phyloP scores from a whole-genome alignment of 2,888 invertebrate genomes.

The Malthinus seriepunctatus region DNA sequence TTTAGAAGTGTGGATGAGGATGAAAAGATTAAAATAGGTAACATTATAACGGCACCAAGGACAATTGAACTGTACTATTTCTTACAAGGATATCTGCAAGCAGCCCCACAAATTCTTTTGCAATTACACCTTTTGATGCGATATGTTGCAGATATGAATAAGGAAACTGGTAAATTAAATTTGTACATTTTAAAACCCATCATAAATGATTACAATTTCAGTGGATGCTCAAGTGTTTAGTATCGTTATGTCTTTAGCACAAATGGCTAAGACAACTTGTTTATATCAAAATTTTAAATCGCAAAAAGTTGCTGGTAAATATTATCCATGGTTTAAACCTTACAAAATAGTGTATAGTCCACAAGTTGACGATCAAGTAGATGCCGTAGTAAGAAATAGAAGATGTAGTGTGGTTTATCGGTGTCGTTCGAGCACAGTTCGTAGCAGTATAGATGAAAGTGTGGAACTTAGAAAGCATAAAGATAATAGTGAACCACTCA shows the following conservation, averaged over 20 bases:
- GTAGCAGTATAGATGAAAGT: not conserved
- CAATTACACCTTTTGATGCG: constrained; percentile 68
- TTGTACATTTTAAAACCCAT: constrained; percentile 7
- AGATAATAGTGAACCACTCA: not conserved
- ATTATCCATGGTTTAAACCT: constrained; percentile 71
- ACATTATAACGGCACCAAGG: constrained; percentile 64
- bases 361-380: constrained; percentile 17
- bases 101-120: constrained; percentile 72
- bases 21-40: constrained; percentile 63
- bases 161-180: constrained; percentile 64
- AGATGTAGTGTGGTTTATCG: constrained; percentile 7
- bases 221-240: constrained; percentile 70
- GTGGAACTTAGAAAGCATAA: not conserved
- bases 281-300: constrained; percentile 78
- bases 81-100: constrained; percentile 77
- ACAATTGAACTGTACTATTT: constrained; percentile 78
- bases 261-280: constrained; percentile 72
- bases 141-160: constrained; percentile 59
- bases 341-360: constrained; percentile 33
- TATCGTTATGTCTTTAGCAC: constrained; percentile 67
- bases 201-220: no score
- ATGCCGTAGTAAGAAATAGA: not conserved
- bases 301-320: constrained; percentile 71
- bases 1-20: constrained; percentile 64
- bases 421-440: not conserved